Base-by-base conservation (phyloP, 2,113 vertebrate genomes). In the Mirza zaza region DNA sequence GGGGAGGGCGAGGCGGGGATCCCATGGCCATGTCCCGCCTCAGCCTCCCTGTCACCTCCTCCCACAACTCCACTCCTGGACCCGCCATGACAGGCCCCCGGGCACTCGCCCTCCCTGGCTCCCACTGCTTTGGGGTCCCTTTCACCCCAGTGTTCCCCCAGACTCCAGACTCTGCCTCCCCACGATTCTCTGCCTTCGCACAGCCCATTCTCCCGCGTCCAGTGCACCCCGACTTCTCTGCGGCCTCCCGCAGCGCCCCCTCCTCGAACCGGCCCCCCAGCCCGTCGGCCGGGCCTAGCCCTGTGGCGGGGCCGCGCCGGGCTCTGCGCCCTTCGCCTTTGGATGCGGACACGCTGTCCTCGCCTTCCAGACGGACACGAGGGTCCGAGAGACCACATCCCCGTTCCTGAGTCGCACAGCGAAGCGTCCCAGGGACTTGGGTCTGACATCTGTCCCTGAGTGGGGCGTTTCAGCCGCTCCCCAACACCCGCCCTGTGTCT, bases 161-260 rank as follows among this genome's bases (percentile, higher is more conserved):
- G 1, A 85, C 42, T 48, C 71, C 67, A 65, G 1, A 85, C 61
- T 57, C 71, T 39, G 75, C 89, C 75, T 94, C 91, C 80, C 90
- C 61, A 57, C 32, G 59, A 75, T 93, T 93, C 61, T 57, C 71
- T 39, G 75, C 89, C 75, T 94, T 91, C 80, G 86, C 61, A 57
- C 77, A 90, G 88, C 61, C 84, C 80, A 14, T 76, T 45, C 65
- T 52, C 87, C 20, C 77, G 55, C 45, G 68, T 77, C 50, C 25
- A 52, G 77, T 50, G 52, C 73, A 23, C 52, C 68, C 61, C 8
- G 9, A 45, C 39, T 42, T 75, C 68, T 36, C 76, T 5, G 3
- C 5, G 48, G 34, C 36, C 65, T 57, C 71, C 29, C 32, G 5
- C 27, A 83, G 86, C 32, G 45, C 39, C 36, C 63, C 42, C 63